Evolutionary conservation across 2,888 invertebrate genomes (phyloP), one percentile per base, ranked within the genome.

Genomic region (Orthosia gothica): DNA sequence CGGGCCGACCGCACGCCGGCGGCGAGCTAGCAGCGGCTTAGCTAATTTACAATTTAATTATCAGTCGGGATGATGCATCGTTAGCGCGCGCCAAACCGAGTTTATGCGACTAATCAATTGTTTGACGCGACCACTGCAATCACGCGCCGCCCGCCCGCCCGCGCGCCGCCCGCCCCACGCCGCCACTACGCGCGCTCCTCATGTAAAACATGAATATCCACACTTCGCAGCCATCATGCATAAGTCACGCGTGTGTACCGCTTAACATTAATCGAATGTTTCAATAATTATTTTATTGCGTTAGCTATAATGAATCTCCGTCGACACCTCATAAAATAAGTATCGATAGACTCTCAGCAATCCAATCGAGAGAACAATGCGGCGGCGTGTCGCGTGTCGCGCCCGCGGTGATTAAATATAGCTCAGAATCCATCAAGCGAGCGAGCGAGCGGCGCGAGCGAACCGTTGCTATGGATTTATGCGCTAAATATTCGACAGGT

Each of bases 41-140:
- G 95, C 95, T 96, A 96, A 96, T 96, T 95, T 95, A 95, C 96
- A 96, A 96, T 96, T 96, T 95, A 95, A 96, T 96, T 96, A 96
- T 96, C 95, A 94, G 92, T 90, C 92, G 92, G 95, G 92, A 95
- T 96, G 96, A 96, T 95, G 95, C 96, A 95, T 96, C 96, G 95
- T 96, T 96, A 96, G 95, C 93, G 93, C 94, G 93, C 94, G 95
- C 95, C 96, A 96, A 96, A 96, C 96, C 95, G 94, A 96, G 95
- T 96, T 96, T 96, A 96, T 96, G 95, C 95, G 94, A 96, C 96
- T 96, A 96, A 96, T 96, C 96, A 96, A 96, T 96, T 96, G 96
- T 96, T 96, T 96, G 96, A 96, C 95, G 96, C 95, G 95, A 95
- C 95, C 94, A 91, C 89, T 92, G 95, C 96, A 96, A 96, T 96